Evolutionary conservation across 2,888 invertebrate species (phyloP).

Genomic region (Rhaphigaster nebulosa): DNA sequence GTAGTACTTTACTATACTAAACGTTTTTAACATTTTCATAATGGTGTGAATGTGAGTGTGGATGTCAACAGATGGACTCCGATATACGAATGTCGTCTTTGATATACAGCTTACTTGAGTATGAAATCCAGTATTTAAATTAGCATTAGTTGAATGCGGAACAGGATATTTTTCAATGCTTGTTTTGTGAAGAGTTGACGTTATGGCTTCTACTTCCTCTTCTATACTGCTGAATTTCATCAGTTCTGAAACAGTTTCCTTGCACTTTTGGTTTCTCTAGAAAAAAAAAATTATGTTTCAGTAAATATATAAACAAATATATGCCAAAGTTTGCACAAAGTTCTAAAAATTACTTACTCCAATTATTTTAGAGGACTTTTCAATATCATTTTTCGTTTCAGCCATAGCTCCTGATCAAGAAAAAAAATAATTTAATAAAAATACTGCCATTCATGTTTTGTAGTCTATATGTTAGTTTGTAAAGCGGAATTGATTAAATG

Average conservation of each 20-base stretch:
- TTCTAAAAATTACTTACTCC: neutral
- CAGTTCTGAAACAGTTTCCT: neutral
- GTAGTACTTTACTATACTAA: too few relatives aligned
- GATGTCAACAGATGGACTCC: too few relatives aligned
- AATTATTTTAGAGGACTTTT: neutral
- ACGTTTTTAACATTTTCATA: too few relatives aligned
- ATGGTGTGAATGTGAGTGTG: too few relatives aligned
- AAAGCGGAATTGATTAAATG: neutral
- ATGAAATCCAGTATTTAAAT: conserved; percentile 24
- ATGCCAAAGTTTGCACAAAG: neutral
- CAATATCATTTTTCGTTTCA: neutral
- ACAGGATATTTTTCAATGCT: neutral
- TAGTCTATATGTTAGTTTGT: too few relatives aligned
- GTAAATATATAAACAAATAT: too few relatives aligned
- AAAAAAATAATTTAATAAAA: neutral
- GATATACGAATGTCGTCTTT: too few relatives aligned
- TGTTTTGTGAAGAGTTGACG: neutral
- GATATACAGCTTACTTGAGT: too few relatives aligned
- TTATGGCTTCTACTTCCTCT: conserved; percentile 35
- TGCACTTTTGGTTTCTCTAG: neutral
- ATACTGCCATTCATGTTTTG: too few relatives aligned
- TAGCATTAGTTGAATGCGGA: neutral
- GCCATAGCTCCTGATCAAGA: neutral
- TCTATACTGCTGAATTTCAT: neutral
- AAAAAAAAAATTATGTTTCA: neutral